Evolutionary conservation across 2,888 invertebrate species (phyloP).

Genomic region (Folsomia candida): DNA sequence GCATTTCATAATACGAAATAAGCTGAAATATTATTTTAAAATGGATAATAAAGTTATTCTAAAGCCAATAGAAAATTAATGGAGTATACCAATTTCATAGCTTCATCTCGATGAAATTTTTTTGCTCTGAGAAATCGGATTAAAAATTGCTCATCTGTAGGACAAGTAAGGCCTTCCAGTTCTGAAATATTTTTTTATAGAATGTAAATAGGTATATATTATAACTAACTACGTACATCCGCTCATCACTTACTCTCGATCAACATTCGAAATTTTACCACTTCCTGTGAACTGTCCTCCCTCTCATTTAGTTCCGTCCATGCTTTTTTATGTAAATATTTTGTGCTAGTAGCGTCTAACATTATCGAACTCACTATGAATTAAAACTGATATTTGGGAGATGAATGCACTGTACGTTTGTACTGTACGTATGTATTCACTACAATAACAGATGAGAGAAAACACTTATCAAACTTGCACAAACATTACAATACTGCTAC

Average conservation of each 20-base stretch:
- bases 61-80: not conserved
- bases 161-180: conserved; percentile 22
- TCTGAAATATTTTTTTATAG: conserved; percentile 9
- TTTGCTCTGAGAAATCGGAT: conserved; percentile 33
- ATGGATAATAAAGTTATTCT: not conserved
- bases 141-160: conserved; percentile 28
- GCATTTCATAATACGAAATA: conserved; percentile 40
- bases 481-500: too few relatives aligned
- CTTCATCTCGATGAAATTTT: conserved; percentile 25
- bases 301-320: conserved; percentile 19
- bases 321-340: conserved; percentile 17
- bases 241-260: too few relatives aligned
- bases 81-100: conserved; percentile 25
- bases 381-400: too few relatives aligned
- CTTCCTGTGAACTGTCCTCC: conserved; percentile 1
- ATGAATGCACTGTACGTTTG: too few relatives aligned
- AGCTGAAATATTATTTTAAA: conserved; percentile 21
- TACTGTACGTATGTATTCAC: too few relatives aligned
- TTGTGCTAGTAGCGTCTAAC: too few relatives aligned
- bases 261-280: conserved; percentile 8
- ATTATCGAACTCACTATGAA: too few relatives aligned
- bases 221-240: too few relatives aligned
- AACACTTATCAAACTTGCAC: too few relatives aligned
- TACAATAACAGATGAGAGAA: too few relatives aligned
- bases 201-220: not conserved